These are phyloP conservation scores for Bos indicus DNA, from an alignment of 2,113 vertebrate genomes.

Conservation along the genomic window DNA sequence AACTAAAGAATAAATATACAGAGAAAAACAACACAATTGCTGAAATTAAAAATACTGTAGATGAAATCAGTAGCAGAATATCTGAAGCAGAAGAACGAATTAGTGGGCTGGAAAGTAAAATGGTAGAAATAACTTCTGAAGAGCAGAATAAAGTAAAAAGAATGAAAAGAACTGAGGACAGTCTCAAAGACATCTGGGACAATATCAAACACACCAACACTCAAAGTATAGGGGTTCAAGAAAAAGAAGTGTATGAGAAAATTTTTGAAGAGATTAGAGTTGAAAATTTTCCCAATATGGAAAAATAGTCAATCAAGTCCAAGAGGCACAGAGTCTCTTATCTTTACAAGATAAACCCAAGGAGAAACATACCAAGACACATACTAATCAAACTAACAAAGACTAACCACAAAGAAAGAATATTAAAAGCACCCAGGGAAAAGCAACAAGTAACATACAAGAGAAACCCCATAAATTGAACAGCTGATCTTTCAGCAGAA, in stretches of 20 bases:
- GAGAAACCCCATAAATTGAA: not conserved
- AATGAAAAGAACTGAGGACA: not conserved
- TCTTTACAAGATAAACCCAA: not conserved
- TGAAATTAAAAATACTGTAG: not conserved
- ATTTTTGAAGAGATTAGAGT: not conserved
- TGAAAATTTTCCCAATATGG: not conserved
- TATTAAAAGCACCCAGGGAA: not conserved
- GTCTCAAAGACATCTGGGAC: not conserved
- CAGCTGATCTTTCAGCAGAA: not conserved
- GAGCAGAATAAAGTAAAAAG: not conserved
- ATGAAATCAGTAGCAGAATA: not conserved
- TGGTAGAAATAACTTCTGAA: not conserved
- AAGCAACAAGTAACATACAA: not conserved
- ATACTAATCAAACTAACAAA: not conserved
- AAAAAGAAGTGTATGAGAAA: not conserved
- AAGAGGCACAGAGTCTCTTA: not conserved
- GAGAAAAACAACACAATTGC: not conserved
- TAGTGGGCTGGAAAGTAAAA: not conserved
- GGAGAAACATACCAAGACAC: not conserved
- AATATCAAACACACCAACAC: not conserved
- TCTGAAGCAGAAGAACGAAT: not conserved
- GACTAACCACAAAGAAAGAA: not conserved
- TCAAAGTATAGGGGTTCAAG: not conserved
- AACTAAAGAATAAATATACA: not conserved
- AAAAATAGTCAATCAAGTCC: not conserved